A percentile compares a stretch with the other conserved stretches of the same genome.
Evolutionary conservation across 2,113 vertebrate species (phyloP).

Genomic region (Carollia perspicillata): DNA sequence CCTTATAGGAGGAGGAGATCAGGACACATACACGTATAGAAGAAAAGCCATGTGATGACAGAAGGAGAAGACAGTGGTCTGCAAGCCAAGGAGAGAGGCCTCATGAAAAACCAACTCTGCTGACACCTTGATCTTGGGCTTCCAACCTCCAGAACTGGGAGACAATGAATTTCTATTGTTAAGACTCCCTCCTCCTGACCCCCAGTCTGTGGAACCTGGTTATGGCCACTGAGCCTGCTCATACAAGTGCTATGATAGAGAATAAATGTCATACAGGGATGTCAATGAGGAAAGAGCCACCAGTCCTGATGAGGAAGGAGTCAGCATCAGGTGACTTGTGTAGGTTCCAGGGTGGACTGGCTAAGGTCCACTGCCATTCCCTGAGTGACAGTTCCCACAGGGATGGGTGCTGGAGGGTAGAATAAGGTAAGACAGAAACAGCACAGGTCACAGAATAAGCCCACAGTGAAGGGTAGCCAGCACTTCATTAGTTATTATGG

Average conservation of each 20-base stretch:
- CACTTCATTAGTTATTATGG: not conserved
- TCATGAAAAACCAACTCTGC: not conserved
- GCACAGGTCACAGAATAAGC: not conserved
- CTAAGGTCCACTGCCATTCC: not conserved
- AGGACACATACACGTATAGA: not conserved
- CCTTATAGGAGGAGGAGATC: not conserved
- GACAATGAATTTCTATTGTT: not conserved
- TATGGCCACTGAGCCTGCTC: not conserved
- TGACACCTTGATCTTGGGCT: not conserved
- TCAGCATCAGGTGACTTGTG: not conserved
- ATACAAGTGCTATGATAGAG: fast-evolving
- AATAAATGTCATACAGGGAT: fast-evolving
- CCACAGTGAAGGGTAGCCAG: fast-evolving
- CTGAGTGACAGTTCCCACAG: not conserved
- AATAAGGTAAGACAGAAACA: not conserved
- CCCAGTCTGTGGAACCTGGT: too few species aligned
- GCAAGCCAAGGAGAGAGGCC: not conserved
- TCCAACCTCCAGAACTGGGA: not conserved
- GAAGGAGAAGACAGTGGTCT: not conserved
- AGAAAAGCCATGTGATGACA: not conserved
- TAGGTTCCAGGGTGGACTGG: not conserved
- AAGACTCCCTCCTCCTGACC: not conserved
- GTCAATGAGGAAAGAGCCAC: not conserved
- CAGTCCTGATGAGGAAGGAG: not conserved
- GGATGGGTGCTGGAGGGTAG: not conserved